Percentiles rank a stretch among this genome's conserved stretches.
Conservation (phyloP, 2,113 vertebrate species). For the Apteryx mantelli region DNA sequence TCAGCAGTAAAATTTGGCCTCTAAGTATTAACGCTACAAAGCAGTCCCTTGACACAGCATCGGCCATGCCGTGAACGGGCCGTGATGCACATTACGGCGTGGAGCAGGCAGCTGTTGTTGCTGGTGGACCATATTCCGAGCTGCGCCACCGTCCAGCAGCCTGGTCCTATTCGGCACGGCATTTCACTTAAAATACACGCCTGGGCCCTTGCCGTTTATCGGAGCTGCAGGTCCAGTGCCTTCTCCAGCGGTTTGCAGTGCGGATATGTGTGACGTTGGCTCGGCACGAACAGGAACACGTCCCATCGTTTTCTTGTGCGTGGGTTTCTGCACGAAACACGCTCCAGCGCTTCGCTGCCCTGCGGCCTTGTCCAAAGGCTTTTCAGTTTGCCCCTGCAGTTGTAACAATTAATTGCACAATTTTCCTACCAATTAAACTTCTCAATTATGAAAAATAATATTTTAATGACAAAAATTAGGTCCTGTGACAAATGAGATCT, state of each 20-base stretch:
- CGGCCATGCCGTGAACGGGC: neutral
- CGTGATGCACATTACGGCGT: rapidly evolving
- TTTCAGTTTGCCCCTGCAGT: neutral
- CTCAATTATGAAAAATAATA: neutral
- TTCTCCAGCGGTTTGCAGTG: neutral
- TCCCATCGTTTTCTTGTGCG: rapidly evolving
- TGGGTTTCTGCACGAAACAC: rapidly evolving
- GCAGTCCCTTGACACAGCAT: neutral
- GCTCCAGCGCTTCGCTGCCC: neutral
- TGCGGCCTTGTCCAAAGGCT: neutral
- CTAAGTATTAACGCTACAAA: neutral
- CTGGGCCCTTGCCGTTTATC: no score
- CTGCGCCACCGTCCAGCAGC: no score
- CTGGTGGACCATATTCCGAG: rapidly evolving
- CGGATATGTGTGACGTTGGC: rapidly evolving
- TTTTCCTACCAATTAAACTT: neutral
- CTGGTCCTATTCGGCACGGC: no score
- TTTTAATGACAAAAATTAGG: neutral
- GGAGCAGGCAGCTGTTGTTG: neutral
- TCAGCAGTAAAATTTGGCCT: neutral
- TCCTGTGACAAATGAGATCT: neutral
- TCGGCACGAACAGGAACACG: rapidly evolving
- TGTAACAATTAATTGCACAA: rapidly evolving
- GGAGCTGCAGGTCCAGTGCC: neutral
- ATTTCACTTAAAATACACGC: no score